Evolutionary conservation across 2,888 invertebrate genomes (phyloP).

Genomic region (Ophioninae sp.): DNA sequence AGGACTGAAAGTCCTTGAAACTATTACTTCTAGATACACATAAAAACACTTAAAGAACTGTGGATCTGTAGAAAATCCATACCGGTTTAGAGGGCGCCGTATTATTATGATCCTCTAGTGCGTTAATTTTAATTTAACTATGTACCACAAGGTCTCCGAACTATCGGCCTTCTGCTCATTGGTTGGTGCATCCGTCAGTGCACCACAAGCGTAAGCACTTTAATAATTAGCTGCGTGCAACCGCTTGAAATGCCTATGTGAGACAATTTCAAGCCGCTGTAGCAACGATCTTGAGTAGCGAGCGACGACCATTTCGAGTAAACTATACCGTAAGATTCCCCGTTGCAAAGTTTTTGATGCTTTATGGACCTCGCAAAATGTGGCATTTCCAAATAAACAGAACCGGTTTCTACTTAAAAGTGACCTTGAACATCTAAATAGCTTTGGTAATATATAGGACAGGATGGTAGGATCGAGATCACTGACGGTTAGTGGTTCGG

Average conservation of each 20-base stretch:
- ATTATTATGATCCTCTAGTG: too few species aligned
- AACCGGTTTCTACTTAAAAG: too few species aligned
- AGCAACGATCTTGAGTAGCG: conserved; percentile 37
- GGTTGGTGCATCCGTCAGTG: too few species aligned
- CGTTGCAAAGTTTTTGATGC: not conserved
- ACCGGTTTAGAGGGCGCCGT: too few species aligned
- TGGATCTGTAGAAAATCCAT: not conserved
- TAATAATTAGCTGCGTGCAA: too few species aligned
- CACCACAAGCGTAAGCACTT: too few species aligned
- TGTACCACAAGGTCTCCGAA: too few species aligned
- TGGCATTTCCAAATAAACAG: not conserved
- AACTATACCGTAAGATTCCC: not conserved
- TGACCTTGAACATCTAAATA: conserved; percentile 32
- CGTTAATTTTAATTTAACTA: too few species aligned
- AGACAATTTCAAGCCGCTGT: too few species aligned
- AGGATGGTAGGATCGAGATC: conserved; percentile 6
- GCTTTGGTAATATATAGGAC: conserved; percentile 19
- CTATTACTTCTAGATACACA: not conserved
- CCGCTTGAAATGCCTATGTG: too few species aligned
- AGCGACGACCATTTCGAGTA: conserved; percentile 2
- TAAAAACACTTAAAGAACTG: not conserved
- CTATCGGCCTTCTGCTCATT: too few species aligned
- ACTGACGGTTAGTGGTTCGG: conserved; percentile 39
- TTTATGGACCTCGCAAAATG: not conserved
- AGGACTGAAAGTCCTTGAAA: not conserved